phyloP scores from a whole-genome alignment of 2,113 vertebrate species.

The Ciconia maguari region DNA sequence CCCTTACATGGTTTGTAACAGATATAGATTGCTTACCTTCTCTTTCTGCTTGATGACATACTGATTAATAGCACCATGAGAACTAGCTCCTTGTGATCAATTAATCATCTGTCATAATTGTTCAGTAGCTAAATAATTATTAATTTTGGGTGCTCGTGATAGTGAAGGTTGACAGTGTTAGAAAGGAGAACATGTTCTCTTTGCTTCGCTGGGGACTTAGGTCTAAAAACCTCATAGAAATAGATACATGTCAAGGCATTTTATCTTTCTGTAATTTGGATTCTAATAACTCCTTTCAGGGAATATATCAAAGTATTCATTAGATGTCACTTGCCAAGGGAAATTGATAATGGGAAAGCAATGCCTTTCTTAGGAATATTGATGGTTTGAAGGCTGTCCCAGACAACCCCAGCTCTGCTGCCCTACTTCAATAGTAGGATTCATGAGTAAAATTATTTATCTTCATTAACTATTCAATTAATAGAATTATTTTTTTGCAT shows the following conservation, averaged over 20 bases:
- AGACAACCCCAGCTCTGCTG: background rate
- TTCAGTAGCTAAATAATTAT: slow-evolving; percentile 74
- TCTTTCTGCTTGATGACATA: slow-evolving; percentile 54
- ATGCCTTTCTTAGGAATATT: background rate
- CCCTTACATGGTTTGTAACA: slow-evolving; percentile 62
- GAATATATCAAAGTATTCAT: background rate
- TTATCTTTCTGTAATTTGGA: background rate
- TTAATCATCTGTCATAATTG: slow-evolving; percentile 78
- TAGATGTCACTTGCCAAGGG: background rate
- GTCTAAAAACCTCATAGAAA: slow-evolving; percentile 6
- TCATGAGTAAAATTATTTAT: background rate
- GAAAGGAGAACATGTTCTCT: slow-evolving; percentile 41
- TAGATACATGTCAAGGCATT: background rate
- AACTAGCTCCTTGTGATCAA: slow-evolving; percentile 66
- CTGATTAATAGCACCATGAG: slow-evolving; percentile 72
- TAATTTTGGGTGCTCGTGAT: slow-evolving; percentile 58
- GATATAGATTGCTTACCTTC: slow-evolving; percentile 70
- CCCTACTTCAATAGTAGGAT: background rate
- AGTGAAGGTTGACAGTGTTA: slow-evolving; percentile 58
- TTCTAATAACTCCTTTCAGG: background rate
- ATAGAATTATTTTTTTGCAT: too few relatives aligned
- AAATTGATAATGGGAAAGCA: background rate
- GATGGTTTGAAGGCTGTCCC: background rate
- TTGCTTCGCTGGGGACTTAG: background rate
- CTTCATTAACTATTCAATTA: background rate